phyloP scores from a whole-genome alignment of 2,888 invertebrate species.

The Drosophila subsilvestris region DNA sequence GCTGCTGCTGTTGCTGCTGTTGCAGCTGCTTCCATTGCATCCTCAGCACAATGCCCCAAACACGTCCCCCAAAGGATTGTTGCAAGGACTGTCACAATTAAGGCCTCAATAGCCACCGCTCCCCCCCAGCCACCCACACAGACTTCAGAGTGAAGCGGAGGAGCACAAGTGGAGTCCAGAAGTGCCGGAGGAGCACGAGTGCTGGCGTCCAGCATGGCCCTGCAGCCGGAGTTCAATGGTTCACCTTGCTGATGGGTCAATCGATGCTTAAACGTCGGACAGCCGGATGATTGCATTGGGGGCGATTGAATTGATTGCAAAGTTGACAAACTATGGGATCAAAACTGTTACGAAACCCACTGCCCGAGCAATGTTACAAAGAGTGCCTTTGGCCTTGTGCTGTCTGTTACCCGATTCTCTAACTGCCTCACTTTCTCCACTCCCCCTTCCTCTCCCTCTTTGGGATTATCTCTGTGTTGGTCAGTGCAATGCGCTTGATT shows the following conservation, averaged over 20 bases:
- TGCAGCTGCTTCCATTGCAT: constrained; percentile 20
- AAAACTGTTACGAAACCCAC: constrained; percentile 24
- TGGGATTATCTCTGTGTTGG: constrained; percentile 34
- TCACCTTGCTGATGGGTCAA: constrained; percentile 49
- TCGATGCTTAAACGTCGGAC: constrained; percentile 43
- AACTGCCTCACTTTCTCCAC: no score
- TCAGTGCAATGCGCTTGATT: constrained; percentile 40
- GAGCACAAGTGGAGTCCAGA: constrained; percentile 1
- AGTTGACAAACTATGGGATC: constrained; percentile 35
- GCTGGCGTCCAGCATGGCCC: neutral
- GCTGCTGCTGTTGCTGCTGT: constrained; percentile 25
- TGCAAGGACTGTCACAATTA: constrained; percentile 49
- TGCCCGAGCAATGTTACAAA: neutral
- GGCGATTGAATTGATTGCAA: constrained; percentile 16
- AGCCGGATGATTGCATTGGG: constrained; percentile 27
- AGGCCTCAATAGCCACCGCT: constrained; percentile 7
- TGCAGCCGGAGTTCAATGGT: constrained; percentile 33
- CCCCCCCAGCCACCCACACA: neutral
- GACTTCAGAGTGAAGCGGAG: neutral
- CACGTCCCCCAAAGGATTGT: constrained; percentile 59
- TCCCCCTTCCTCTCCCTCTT: neutral
- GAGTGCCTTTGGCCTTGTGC: neutral
- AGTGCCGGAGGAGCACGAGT: no score
- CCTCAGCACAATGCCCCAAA: constrained; percentile 41
- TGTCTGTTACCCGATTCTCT: neutral